Evolutionary conservation across 2,888 invertebrate species (phyloP).

Genomic region (Biston stratarius): DNA sequence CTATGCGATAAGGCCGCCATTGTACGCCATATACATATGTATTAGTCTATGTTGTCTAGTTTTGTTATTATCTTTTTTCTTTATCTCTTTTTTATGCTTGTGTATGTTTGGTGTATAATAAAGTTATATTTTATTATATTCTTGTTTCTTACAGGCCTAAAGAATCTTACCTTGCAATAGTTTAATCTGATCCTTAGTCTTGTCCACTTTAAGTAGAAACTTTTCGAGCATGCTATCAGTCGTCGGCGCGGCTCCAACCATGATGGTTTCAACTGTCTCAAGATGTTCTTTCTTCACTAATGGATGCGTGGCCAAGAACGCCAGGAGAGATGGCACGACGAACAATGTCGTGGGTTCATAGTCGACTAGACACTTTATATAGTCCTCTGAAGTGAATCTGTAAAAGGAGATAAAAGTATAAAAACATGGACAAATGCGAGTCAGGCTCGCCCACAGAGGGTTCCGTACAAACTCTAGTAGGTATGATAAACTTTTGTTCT

Average conservation of each 20-base stretch:
- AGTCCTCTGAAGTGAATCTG: constrained; percentile 91
- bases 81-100: no score
- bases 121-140: no score
- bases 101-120: no score
- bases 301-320: constrained; percentile 91
- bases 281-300: constrained; percentile 89
- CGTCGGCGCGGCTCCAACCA: constrained; percentile 92
- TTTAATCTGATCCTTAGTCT: constrained; percentile 78
- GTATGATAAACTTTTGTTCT: no score
- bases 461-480: no score
- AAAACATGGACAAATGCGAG: neutral
- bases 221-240: constrained; percentile 88
- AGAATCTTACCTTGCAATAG: constrained; percentile 73
- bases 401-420: no score
- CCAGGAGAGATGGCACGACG: constrained; percentile 91
- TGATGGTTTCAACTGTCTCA: constrained; percentile 87
- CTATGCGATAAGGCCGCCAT: no score
- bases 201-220: constrained; percentile 81
- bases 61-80: no score
- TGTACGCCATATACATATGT: no score
- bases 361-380: constrained; percentile 87
- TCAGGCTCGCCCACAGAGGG: no score
- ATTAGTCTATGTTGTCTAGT: no score
- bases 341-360: constrained; percentile 88
- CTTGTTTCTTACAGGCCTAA: neutral